Percentiles rank a stretch among this genome's conserved stretches.
These are phyloP conservation scores for Pseudorasbora parva DNA, from an alignment of 2,113 vertebrate species.

Conservation along the genomic window DNA sequence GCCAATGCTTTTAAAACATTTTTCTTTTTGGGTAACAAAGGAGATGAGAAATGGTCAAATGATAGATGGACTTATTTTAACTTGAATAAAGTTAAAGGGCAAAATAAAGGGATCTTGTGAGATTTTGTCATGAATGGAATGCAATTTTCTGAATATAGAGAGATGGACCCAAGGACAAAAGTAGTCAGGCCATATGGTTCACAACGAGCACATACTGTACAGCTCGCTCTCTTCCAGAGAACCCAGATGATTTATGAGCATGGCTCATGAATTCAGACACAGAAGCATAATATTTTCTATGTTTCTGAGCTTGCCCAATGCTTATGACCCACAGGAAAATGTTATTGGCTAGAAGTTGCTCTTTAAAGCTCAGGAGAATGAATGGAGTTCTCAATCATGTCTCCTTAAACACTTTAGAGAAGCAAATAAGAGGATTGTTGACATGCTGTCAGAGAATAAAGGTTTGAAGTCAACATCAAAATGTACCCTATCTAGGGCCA, in stretches of 20 bases:
- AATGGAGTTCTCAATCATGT: background rate
- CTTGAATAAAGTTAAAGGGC: background rate
- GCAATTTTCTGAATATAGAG: slow-evolving; percentile 10
- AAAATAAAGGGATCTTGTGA: background rate
- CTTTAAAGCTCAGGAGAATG: background rate
- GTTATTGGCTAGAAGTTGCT: background rate
- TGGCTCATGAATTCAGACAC: slow-evolving; percentile 1
- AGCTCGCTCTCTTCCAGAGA: background rate
- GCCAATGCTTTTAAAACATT: slow-evolving; percentile 13
- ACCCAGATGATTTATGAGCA: slow-evolving; percentile 14
- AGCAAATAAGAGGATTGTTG: background rate
- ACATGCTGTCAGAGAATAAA: background rate
- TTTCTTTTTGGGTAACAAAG: slow-evolving; percentile 18
- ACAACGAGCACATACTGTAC: background rate
- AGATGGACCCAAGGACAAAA: slow-evolving; percentile 23
- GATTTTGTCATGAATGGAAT: slow-evolving; percentile 14
- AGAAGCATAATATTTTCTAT: background rate
- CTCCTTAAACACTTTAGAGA: background rate
- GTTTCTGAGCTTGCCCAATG: background rate
- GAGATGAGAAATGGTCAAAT: slow-evolving; percentile 3
- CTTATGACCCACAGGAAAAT: background rate
- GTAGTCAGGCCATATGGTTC: background rate
- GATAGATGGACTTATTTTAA: slow-evolving; percentile 19
- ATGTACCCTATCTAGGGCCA: background rate
- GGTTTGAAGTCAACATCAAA: background rate